Conservation (phyloP, 2,113 vertebrate genomes). For the Mastomys coucha region DNA sequence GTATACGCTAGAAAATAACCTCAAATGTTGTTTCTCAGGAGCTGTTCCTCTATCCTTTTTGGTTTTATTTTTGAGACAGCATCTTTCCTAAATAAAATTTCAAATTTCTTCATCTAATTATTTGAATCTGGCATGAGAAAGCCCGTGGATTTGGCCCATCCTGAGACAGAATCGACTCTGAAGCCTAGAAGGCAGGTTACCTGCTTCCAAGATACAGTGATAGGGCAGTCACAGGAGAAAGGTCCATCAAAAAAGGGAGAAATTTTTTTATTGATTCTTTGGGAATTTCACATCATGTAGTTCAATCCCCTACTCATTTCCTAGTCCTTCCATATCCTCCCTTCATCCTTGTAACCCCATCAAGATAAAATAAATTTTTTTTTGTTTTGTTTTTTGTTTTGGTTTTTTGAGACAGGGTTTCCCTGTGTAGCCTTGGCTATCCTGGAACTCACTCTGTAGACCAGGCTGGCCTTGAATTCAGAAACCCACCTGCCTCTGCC, state of each 20-base stretch:
- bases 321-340: not conserved
- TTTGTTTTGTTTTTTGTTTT: too few species aligned
- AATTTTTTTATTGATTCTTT: not conserved
- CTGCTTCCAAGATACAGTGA: not conserved
- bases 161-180: not conserved
- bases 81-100: slow-evolving; percentile 5
- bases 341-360: not conserved
- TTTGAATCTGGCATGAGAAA: not conserved
- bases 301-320: not conserved
- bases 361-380: not conserved
- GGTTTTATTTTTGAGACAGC: not conserved
- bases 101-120: not conserved
- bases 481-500: too few species aligned
- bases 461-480: too few species aligned
- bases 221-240: slow-evolving; percentile 14
- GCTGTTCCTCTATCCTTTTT: not conserved
- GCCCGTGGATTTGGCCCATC: not conserved
- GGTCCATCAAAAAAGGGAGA: slow-evolving; percentile 6
- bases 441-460: too few species aligned
- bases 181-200: not conserved
- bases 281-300: not conserved
- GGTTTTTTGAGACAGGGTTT: too few species aligned
- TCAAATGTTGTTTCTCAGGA: not conserved
- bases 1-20: not conserved
- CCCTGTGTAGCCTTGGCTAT: too few species aligned